Base-by-base conservation (phyloP, 2,797 vertebrate species). In the Schizopygopsis malacanthus region DNA sequence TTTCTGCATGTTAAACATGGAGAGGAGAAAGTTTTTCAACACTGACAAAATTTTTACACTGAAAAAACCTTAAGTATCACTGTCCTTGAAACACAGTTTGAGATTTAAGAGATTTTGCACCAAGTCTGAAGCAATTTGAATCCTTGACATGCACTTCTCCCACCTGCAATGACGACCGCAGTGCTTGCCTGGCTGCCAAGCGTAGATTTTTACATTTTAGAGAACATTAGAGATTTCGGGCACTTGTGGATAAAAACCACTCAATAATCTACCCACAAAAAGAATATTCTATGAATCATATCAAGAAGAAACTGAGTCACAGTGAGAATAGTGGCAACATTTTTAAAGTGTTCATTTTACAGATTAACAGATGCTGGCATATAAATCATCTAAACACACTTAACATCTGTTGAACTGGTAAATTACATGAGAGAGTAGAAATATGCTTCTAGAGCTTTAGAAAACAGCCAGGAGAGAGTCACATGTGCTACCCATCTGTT, bases 301-400 rank as follows among this genome's bases (percentile, higher is more conserved):
- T 67, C 73, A 50, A 69, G 73, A 71, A 72, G 56, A 85, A 71
- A 87, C 37, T 28, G 56, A 78, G n/a, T 20, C n/a, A 63, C n/a
- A 70, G 59, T 67, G 47, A 47, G 71, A 71, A 78, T 56, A 78
- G 56, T 82, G 28, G 52, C 69, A 79, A 76, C 9, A 18, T 61
- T 33, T 22, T 82, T 28, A 82, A 82, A 82, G 81, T 61, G 54
- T 73, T 86, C 22, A 20, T 54, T 83, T 88, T 45, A 79, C 73
- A 79, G 82, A 78, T 69, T 67, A 65, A 73, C 63, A 56, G 79
- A 69, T 87, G 80, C 86, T 85, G 73, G 72, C 61, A 81, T 84
- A 73, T 65, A 79, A 80, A 83, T 69, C 25, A 33, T 65, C 85
- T 37, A 67, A 37, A 67, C 33, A 67, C 63, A 67, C 15, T 52